Evolutionary conservation across 2,113 vertebrate genomes (phyloP).

Genomic region (Danionella cerebrum): DNA sequence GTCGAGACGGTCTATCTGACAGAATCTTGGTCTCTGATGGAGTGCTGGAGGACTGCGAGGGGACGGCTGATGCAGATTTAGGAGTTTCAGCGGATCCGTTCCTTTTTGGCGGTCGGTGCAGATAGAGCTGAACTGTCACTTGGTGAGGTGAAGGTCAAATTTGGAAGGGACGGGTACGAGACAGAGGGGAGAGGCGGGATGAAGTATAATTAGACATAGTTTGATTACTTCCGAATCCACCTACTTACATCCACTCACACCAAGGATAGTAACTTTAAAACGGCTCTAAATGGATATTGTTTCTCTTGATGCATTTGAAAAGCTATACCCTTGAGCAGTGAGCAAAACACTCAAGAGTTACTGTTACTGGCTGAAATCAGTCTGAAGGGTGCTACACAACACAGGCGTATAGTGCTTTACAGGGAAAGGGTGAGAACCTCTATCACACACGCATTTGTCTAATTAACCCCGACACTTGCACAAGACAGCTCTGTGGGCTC

Average conservation of each 20-base stretch:
- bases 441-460: slow-evolving; percentile 46
- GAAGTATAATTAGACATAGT: slow-evolving; percentile 35
- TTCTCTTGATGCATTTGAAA: slow-evolving; percentile 32
- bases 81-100: slow-evolving; percentile 53
- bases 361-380: slow-evolving; percentile 35
- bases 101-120: slow-evolving; percentile 59
- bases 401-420: slow-evolving; percentile 36
- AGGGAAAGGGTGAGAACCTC: slow-evolving; percentile 32
- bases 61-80: slow-evolving; percentile 51
- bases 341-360: slow-evolving; percentile 31
- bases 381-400: slow-evolving; percentile 15
- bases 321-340: slow-evolving; percentile 13
- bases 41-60: slow-evolving; percentile 45
- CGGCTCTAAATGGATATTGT: too few relatives aligned
- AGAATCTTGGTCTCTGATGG: slow-evolving; percentile 49
- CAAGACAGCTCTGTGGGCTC: slow-evolving; percentile 47
- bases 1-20: slow-evolving; percentile 49
- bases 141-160: slow-evolving; percentile 50
- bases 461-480: slow-evolving; percentile 45
- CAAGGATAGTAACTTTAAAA: too few relatives aligned
- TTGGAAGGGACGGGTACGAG: slow-evolving; percentile 44
- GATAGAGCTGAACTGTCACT: slow-evolving; percentile 72
- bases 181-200: slow-evolving; percentile 54
- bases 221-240: neutral
- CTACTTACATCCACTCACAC: neutral